phyloP scores from a whole-genome alignment of 2,797 vertebrate species.

The Onychomys arenicola region DNA sequence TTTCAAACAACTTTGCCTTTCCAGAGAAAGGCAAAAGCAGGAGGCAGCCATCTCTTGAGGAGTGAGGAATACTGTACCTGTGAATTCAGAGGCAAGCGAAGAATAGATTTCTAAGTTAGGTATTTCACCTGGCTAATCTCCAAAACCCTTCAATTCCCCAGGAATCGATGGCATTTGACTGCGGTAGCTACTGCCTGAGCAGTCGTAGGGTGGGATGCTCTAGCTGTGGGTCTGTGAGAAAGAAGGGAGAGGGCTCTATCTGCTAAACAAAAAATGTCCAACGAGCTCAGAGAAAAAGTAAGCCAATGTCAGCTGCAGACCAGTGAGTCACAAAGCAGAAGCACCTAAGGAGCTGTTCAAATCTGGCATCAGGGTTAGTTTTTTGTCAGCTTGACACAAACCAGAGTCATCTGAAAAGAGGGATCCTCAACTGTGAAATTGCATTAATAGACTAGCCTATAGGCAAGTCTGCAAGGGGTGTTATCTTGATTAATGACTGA shows the following conservation, averaged over 20 bases:
- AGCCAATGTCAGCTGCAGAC: background rate
- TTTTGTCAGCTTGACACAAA: background rate
- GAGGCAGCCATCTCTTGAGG: background rate
- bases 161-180: background rate
- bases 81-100: background rate
- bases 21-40: background rate
- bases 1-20: background rate
- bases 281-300: background rate
- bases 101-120: background rate
- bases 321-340: background rate
- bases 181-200: background rate
- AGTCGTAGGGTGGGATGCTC: background rate
- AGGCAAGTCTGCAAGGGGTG: background rate
- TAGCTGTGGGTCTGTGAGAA: background rate
- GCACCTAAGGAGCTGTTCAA: background rate
- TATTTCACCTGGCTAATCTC: background rate
- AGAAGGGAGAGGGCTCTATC: background rate
- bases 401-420: too few species aligned
- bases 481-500: background rate
- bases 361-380: background rate
- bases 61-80: fast-evolving
- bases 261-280: background rate
- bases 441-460: too few species aligned
- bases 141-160: background rate
- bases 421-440: background rate